These are phyloP conservation scores for Ginglymostoma cirratum DNA, from an alignment of 2,113 vertebrate genomes.

Conservation along the genomic window DNA sequence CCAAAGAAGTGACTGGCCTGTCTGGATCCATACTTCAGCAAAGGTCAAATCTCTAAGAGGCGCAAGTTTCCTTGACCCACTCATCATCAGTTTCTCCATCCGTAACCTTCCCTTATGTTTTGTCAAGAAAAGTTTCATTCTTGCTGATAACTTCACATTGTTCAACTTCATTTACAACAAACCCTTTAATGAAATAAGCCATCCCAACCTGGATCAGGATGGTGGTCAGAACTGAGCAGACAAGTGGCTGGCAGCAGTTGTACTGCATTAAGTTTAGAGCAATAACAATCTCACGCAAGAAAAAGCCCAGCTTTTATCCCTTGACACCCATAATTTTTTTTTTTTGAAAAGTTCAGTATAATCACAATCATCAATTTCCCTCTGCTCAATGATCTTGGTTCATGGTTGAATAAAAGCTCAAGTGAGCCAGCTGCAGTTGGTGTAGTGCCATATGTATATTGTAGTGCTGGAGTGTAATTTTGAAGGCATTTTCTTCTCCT, in stretches of 20 bases:
- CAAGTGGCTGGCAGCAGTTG: neutral
- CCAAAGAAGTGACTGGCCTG: neutral
- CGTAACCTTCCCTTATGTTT: neutral
- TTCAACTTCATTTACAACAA: neutral
- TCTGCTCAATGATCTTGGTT: neutral
- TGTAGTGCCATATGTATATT: neutral
- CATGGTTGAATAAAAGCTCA: neutral
- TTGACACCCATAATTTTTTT: neutral
- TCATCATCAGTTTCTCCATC: neutral
- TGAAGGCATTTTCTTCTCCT: neutral
- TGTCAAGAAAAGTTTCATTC: neutral
- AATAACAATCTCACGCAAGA: neutral
- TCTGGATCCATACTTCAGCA: neutral
- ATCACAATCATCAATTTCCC: neutral
- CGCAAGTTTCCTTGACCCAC: neutral
- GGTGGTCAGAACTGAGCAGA: neutral
- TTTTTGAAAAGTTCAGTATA: neutral
- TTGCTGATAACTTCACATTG: neutral
- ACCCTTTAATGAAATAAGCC: neutral
- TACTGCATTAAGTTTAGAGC: neutral
- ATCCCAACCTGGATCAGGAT: neutral
- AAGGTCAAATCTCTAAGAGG: neutral
- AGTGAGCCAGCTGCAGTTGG: neutral
- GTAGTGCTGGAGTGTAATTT: neutral
- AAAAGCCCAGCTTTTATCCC: neutral